A percentile compares a stretch with the other conserved stretches of the same genome.
Evolutionary conservation across 2,113 vertebrate species (phyloP).

Genomic region (Astur gentilis): DNA sequence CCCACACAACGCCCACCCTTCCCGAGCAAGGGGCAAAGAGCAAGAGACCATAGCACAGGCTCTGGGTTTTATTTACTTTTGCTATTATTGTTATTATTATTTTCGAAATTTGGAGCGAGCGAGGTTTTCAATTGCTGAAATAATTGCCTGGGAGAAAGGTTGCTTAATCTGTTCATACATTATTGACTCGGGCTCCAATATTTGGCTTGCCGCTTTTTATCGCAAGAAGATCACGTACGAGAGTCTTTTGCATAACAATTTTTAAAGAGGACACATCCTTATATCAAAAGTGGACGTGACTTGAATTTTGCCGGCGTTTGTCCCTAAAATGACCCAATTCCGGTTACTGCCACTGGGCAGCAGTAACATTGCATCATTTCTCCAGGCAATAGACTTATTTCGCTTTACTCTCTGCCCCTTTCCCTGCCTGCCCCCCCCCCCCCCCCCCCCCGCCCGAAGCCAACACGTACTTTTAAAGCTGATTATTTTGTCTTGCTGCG

Average conservation of each 20-base stretch:
- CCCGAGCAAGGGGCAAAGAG: background rate
- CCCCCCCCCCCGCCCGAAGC: background rate
- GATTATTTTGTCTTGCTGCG: slow-evolving; percentile 31
- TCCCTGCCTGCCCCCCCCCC: background rate
- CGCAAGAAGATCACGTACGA: slow-evolving; percentile 45
- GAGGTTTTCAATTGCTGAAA: slow-evolving; percentile 41
- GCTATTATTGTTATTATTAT: slow-evolving; percentile 22
- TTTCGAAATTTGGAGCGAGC: background rate
- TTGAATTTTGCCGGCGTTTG: slow-evolving; percentile 36
- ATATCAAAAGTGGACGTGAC: slow-evolving; percentile 42
- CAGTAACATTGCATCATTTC: slow-evolving; percentile 62
- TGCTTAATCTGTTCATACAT: slow-evolving; percentile 65
- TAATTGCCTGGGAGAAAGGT: slow-evolving; percentile 63
- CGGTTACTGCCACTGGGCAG: slow-evolving; percentile 67
- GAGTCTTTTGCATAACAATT: slow-evolving; percentile 72
- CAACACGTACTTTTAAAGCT: slow-evolving; percentile 1
- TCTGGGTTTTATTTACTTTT: background rate
- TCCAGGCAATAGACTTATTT: slow-evolving; percentile 45
- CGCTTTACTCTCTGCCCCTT: background rate
- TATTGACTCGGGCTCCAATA: slow-evolving; percentile 66
- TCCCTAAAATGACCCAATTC: slow-evolving; percentile 58
- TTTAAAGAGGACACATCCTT: slow-evolving; percentile 59
- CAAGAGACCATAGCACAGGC: background rate
- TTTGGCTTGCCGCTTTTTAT: slow-evolving; percentile 67
- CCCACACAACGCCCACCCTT: background rate